Evolutionary conservation across 2,888 invertebrate species (phyloP).

Genomic region (Eupithecia inturbata): DNA sequence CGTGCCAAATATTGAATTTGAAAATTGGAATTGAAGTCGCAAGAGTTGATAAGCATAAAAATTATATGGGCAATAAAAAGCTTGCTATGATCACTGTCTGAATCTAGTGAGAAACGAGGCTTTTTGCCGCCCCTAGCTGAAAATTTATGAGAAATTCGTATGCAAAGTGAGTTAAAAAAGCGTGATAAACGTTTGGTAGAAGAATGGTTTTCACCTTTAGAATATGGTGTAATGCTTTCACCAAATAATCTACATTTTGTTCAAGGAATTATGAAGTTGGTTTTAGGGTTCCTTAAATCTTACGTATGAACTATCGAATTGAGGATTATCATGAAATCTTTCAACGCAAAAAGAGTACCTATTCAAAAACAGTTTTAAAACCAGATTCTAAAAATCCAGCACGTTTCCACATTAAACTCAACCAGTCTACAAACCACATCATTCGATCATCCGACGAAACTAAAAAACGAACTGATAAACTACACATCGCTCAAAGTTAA

Average conservation of each 20-base stretch:
- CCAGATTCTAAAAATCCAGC: background rate
- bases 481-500: constrained; percentile 1
- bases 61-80: background rate
- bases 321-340: background rate
- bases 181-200: constrained; percentile 9
- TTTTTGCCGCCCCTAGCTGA: constrained; percentile 11
- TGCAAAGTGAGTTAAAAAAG: constrained; percentile 23
- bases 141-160: constrained; percentile 18
- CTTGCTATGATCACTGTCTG: background rate
- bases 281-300: background rate
- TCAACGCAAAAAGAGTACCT: background rate
- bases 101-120: background rate
- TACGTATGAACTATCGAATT: background rate
- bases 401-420: background rate
- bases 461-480: background rate
- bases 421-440: background rate
- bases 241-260: background rate
- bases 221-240: constrained; percentile 2
- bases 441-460: background rate
- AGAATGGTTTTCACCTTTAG: constrained; percentile 1
- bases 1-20: background rate
- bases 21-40: background rate
- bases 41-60: background rate
- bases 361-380: background rate
- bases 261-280: background rate